Evolutionary conservation across 2,888 invertebrate species (phyloP).

Genomic region (Calliopum simillimum): DNA sequence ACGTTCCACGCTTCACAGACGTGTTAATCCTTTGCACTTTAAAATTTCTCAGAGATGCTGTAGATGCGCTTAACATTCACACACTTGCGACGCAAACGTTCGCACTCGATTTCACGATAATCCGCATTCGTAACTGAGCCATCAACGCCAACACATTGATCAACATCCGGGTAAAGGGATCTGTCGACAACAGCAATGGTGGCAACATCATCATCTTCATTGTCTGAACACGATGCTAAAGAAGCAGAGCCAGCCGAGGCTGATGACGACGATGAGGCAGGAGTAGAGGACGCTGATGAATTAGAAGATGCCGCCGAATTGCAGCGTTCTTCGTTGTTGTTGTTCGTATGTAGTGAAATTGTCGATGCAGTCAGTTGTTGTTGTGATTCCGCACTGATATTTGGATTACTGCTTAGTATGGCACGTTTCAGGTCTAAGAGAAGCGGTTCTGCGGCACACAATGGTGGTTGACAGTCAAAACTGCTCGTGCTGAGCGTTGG

Average conservation of each 20-base stretch:
- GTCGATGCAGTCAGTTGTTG: constrained; percentile 23
- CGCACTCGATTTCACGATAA: constrained; percentile 64
- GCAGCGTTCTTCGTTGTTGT: constrained; percentile 19
- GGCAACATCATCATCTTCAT: constrained; percentile 47
- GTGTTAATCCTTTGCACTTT: constrained; percentile 39
- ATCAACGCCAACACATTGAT: constrained; percentile 27
- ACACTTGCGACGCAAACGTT: constrained; percentile 63
- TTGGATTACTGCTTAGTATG: constrained; percentile 53
- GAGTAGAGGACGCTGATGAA: constrained; percentile 29
- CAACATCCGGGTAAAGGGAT: constrained; percentile 38
- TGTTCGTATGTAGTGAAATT: constrained; percentile 13
- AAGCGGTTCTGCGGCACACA: constrained; percentile 51
- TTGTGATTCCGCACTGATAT: constrained; percentile 40
- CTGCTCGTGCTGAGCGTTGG: constrained; percentile 50
- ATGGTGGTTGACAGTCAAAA: constrained; percentile 57
- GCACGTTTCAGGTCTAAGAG: constrained; percentile 60
- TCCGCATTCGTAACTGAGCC: constrained; percentile 57
- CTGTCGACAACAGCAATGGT: constrained; percentile 7
- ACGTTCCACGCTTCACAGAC: no score
- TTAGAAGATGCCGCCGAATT: constrained; percentile 19
- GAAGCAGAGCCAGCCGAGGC: constrained; percentile 49
- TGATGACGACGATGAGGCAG: constrained; percentile 41
- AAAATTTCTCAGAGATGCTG: constrained; percentile 66
- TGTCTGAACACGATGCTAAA: constrained; percentile 45
- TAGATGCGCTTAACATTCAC: constrained; percentile 66